These are phyloP conservation scores for Oophaga sylvatica DNA, from an alignment of 2,797 vertebrate species.

Conservation along the genomic window DNA sequence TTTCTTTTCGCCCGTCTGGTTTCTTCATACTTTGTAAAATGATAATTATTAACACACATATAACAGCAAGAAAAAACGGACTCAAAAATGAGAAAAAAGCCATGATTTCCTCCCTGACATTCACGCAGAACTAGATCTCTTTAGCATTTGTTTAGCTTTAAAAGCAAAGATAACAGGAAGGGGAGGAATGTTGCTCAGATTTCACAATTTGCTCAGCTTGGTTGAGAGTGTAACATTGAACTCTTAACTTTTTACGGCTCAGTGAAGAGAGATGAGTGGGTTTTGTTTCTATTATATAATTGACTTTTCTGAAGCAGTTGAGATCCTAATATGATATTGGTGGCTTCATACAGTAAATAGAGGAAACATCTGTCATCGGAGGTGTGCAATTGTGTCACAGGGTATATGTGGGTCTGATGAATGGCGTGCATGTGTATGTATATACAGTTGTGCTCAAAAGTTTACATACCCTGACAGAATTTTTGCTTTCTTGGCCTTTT, in stretches of 20 bases:
- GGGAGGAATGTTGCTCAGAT: constrained; percentile 54
- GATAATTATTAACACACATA: constrained; percentile 81
- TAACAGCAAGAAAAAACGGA: constrained; percentile 78
- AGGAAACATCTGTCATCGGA: background rate
- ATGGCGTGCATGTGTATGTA: too few species aligned
- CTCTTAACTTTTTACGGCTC: constrained; percentile 20
- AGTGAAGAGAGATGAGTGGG: constrained; percentile 9
- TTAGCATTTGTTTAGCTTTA: background rate
- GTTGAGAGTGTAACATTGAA: constrained; percentile 3
- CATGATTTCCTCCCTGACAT: constrained; percentile 70
- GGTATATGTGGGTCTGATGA: too few species aligned
- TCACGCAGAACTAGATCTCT: background rate
- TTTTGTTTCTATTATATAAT: background rate
- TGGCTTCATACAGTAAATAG: background rate
- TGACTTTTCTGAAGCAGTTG: background rate
- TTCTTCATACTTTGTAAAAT: constrained; percentile 73
- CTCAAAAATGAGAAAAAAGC: constrained; percentile 80
- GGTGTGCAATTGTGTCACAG: too few species aligned
- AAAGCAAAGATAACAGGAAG: constrained; percentile 39
- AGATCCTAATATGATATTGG: background rate
- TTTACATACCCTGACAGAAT: too few species aligned
- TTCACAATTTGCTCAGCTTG: constrained; percentile 21
- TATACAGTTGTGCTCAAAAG: too few species aligned
- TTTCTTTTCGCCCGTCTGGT: constrained; percentile 36
- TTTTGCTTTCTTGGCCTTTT: too few species aligned